Base-by-base conservation (phyloP, 2,113 vertebrate species). In the Bagarius yarrelli region DNA sequence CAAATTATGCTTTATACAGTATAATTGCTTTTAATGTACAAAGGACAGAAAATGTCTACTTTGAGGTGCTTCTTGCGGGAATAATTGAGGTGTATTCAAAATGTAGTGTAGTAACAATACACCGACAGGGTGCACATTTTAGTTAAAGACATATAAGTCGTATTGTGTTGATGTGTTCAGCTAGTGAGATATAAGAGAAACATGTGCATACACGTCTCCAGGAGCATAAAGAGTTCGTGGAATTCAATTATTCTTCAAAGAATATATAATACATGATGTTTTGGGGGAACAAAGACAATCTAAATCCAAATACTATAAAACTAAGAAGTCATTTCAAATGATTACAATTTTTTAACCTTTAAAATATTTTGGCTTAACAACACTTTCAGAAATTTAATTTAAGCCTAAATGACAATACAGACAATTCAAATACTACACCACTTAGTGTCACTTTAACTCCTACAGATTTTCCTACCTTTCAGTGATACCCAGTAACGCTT, bases 401-500 rank as follows among this genome's bases (percentile, higher is more conserved):
- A 50, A 25, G n/a, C 16, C 2, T 50, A 47, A 47, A 70, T 50
- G 1, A 30, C 4, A 30, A 11, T 9, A 36, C 25, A 47, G 13
- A 25, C 6, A 25, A 27, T 50, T 27, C 3, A 2, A 11, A 47
- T 44, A 18, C 15, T 3, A 19, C 53, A 9, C 44, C 47, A 52
- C 21, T 27, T 52, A 30, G n/a, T n/a, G n/a, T n/a, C n/a, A n/a
- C n/a, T n/a, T n/a, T n/a, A 19, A 52, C 8, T 4, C 25, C 15
- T 52, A 34, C 18, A 73, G 9, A 4, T 23, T 11, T 73, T 55
- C 70, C 21, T 79, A 99, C 97, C 97, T 96, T 97, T 98, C 56
- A 99, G 89, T 8, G 95, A 98, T 76, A 98, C 97, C 98, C 98
- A 99, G 89, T 99, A 99, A 83, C 94, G 96, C 85, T 97, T 98